Percentiles rank a stretch among this genome's conserved stretches.
phyloP scores from a whole-genome alignment of 2,113 vertebrate species.

The Chionodraco myersi region DNA sequence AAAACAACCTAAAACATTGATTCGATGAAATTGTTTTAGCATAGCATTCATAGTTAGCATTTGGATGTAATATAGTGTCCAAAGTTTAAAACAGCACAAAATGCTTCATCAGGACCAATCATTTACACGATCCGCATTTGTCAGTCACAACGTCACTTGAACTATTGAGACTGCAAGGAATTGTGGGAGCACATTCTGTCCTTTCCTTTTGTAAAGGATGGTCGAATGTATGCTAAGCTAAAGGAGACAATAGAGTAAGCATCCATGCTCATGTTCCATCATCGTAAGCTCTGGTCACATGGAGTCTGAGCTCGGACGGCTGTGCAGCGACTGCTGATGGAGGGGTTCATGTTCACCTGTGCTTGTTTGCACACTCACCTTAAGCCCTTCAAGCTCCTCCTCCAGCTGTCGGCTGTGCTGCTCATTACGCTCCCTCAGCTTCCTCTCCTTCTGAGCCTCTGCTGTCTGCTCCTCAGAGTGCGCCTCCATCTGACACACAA shows the following conservation, averaged over 20 bases:
- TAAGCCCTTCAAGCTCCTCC: conserved; percentile 94
- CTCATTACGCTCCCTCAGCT: conserved; percentile 93
- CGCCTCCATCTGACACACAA: conserved; percentile 87
- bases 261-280: too few species aligned
- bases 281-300: neutral
- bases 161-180: too few species aligned
- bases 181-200: too few species aligned
- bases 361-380: conserved; percentile 79
- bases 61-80: too few species aligned
- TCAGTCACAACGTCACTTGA: too few species aligned
- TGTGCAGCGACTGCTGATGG: neutral
- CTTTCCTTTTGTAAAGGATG: too few species aligned
- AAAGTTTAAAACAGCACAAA: too few species aligned
- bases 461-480: conserved; percentile 89
- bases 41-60: too few species aligned
- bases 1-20: too few species aligned
- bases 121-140: too few species aligned
- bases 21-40: too few species aligned
- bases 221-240: neutral
- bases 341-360: neutral
- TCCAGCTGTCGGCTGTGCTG: conserved; percentile 95
- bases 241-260: neutral
- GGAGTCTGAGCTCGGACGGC: neutral
- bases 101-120: too few species aligned
- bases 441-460: conserved; percentile 95